A percentile compares a stretch with the other conserved stretches of the same genome.
Conservation (phyloP, 2,113 vertebrate species). For the Pluvianellus socialis region DNA sequence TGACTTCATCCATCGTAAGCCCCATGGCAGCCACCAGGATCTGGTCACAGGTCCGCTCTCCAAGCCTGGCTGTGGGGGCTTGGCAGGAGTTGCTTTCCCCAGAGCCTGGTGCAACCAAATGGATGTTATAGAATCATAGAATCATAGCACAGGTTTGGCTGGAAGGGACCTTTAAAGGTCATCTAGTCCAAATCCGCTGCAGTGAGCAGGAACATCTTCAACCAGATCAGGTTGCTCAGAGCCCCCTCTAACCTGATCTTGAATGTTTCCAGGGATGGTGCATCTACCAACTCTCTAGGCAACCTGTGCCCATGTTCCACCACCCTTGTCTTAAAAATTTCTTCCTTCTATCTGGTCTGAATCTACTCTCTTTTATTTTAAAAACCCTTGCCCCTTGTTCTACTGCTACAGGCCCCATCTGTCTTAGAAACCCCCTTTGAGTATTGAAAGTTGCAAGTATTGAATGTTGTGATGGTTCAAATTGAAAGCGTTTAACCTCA, state of each 20-base stretch:
- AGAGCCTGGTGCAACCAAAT: rapidly evolving
- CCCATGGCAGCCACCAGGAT: rapidly evolving
- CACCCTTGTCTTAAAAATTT: background rate
- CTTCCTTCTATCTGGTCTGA: background rate
- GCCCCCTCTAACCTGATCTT: rapidly evolving
- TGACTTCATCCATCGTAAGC: rapidly evolving
- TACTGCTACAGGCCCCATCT: background rate
- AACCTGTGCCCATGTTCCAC: rapidly evolving
- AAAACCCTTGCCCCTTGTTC: background rate
- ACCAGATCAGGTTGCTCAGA: background rate
- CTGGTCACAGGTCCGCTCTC: rapidly evolving
- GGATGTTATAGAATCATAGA: background rate
- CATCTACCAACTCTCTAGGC: background rate
- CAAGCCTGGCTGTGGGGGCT: background rate
- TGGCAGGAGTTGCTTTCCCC: background rate
- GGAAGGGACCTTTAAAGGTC: background rate
- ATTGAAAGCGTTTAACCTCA: background rate
- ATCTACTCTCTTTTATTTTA: background rate
- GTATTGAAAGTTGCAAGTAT: rapidly evolving
- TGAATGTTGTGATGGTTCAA: background rate
- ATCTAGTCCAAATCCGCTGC: background rate
- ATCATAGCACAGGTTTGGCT: rapidly evolving
- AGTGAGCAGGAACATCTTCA: rapidly evolving
- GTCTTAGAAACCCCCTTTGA: background rate
- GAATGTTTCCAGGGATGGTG: background rate